A percentile compares a stretch with the other conserved stretches of the same genome.
phyloP scores from a whole-genome alignment of 2,797 vertebrate genomes.

The Gymnoscopelus microlampas region DNA sequence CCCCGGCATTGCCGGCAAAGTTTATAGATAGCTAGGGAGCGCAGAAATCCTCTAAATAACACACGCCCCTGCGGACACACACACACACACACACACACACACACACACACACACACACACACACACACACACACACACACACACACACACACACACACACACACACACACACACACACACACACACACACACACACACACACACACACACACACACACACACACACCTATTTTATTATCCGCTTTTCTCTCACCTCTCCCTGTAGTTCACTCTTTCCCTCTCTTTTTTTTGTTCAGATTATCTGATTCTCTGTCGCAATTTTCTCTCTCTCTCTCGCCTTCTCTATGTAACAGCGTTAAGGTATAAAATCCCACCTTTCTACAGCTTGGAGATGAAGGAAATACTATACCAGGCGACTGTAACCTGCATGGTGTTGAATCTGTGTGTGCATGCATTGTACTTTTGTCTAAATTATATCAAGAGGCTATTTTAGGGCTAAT shows the following conservation, averaged over 20 bases:
- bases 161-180: constrained; percentile 1
- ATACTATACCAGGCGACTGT: constrained; percentile 37
- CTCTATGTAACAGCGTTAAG: constrained; percentile 23
- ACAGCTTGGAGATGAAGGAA: constrained; percentile 51
- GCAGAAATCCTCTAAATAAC: constrained; percentile 33
- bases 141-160: not conserved
- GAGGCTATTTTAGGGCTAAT: too few species aligned
- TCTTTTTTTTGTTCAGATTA: too few species aligned
- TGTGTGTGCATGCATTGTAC: not conserved
- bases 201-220: not conserved
- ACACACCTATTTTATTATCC: not conserved
- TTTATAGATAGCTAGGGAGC: constrained; percentile 32
- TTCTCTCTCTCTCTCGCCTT: constrained; percentile 6
- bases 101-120: not conserved
- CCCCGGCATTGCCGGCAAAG: constrained; percentile 32
- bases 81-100: not conserved
- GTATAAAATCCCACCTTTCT: constrained; percentile 60
- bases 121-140: constrained; percentile 5
- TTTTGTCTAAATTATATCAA: not conserved
- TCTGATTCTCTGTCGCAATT: not conserved
- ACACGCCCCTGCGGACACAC: not conserved
- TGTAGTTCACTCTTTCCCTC: too few species aligned
- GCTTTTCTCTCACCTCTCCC: too few species aligned
- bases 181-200: not conserved
- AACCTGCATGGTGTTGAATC: constrained; percentile 31